These are phyloP conservation scores for Choristoneura fumiferana DNA, from an alignment of 1,140 invertebrate species.

Conservation along the genomic window DNA sequence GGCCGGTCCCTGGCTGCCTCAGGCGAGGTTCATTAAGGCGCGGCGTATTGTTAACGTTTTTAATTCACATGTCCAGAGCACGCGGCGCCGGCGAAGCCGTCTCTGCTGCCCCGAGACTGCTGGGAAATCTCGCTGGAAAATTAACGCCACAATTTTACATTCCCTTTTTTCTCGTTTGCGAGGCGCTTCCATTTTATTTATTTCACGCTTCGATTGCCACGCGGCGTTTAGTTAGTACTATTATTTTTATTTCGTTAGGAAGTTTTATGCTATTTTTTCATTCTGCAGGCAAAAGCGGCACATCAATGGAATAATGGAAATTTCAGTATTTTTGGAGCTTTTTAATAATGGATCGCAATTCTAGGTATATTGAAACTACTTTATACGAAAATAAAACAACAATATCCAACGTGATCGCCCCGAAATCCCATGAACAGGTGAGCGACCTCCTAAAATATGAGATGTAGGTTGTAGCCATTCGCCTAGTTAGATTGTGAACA, in stretches of 20 bases:
- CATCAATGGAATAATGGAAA: no score
- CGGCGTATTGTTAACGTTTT: conserved; percentile 72
- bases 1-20: conserved; percentile 23
- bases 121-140: conserved; percentile 75
- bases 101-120: conserved; percentile 50
- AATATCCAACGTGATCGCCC: no score
- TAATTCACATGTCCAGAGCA: conserved; percentile 76
- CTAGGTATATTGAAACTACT: no score
- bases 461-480: conserved; percentile 45
- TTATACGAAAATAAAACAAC: no score
- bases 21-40: conserved; percentile 67
- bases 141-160: conserved; percentile 71
- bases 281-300: conserved; percentile 20
- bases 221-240: conserved; percentile 60
- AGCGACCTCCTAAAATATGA: conserved; percentile 32
- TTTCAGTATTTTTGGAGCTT: no score
- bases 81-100: conserved; percentile 57
- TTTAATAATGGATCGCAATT: no score
- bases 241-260: conserved; percentile 40
- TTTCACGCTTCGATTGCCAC: conserved; percentile 68
- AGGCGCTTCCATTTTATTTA: conserved; percentile 69
- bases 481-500: conserved; percentile 54
- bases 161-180: conserved; percentile 60
- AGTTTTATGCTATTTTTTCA: conserved; percentile 27
- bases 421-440: conserved; percentile 27